These are phyloP conservation scores for Tribolium freemani DNA, from an alignment of 2,888 invertebrate species.

Conservation along the genomic window DNA sequence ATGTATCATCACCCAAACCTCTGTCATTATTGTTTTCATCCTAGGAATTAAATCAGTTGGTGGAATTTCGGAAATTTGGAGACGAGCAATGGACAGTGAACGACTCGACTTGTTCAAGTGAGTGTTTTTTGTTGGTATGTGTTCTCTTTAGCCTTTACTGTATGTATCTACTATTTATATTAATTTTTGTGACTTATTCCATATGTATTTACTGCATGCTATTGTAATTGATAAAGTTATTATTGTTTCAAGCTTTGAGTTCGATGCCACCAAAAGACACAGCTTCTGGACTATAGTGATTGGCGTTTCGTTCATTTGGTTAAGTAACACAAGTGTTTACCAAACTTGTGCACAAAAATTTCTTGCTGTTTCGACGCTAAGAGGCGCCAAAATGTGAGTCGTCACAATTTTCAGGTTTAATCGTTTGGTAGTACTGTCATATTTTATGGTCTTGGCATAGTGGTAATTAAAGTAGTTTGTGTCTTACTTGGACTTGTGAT, in stretches of 20 bases:
- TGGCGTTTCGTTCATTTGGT: neutral
- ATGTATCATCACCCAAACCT: neutral
- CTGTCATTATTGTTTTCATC: neutral
- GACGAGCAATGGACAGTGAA: neutral
- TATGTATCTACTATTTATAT: too few relatives aligned
- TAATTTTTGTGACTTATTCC: too few relatives aligned
- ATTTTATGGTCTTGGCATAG: slow-evolving; percentile 1
- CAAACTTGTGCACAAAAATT: neutral
- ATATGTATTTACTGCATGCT: too few relatives aligned
- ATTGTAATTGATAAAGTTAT: too few relatives aligned
- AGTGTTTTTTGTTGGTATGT: too few relatives aligned
- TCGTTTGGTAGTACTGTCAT: slow-evolving; percentile 6
- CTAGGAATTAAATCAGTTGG: neutral
- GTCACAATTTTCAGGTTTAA: neutral
- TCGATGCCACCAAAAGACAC: slow-evolving; percentile 2
- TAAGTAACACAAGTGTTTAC: neutral
- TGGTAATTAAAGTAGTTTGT: neutral
- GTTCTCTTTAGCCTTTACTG: too few relatives aligned
- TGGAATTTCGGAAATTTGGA: neutral
- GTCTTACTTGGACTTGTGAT: slow-evolving; percentile 6
- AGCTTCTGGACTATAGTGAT: slow-evolving; percentile 5
- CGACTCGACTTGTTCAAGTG: slow-evolving; percentile 15
- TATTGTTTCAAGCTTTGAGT: neutral
- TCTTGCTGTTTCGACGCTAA: neutral
- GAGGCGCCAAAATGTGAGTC: neutral